A percentile compares a stretch with the other conserved stretches of the same genome.
These are phyloP conservation scores for Melanostoma mellinum DNA, from an alignment of 2,888 invertebrate genomes.

Conservation along the genomic window DNA sequence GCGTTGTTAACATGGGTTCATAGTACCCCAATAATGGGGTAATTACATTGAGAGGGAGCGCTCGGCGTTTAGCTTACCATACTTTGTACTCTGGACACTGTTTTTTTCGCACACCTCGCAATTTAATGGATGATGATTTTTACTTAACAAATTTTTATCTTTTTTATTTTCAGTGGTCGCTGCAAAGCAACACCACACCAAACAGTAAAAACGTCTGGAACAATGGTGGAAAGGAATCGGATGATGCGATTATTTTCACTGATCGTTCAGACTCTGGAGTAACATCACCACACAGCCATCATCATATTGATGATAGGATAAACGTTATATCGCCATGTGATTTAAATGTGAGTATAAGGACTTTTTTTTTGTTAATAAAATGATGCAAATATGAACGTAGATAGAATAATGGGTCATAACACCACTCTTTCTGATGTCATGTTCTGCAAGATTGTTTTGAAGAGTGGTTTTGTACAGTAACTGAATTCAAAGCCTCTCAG, in stretches of 20 bases:
- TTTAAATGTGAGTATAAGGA: slow-evolving; percentile 74
- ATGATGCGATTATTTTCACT: slow-evolving; percentile 74
- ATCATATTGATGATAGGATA: slow-evolving; percentile 75
- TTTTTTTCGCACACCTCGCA: neutral
- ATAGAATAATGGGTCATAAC: too few relatives aligned
- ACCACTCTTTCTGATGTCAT: too few relatives aligned
- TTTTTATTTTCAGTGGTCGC: slow-evolving; percentile 78
- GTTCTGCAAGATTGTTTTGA: too few relatives aligned
- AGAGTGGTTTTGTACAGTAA: too few relatives aligned
- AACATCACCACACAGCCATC: slow-evolving; percentile 77
- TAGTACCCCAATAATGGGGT: slow-evolving; percentile 15
- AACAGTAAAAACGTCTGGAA: slow-evolving; percentile 78
- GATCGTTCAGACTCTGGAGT: slow-evolving; percentile 77
- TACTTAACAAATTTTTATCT: slow-evolving; percentile 13
- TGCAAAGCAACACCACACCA: slow-evolving; percentile 77
- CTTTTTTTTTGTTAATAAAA: neutral
- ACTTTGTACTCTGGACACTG: neutral
- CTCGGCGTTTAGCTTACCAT: too few relatives aligned
- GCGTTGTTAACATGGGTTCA: slow-evolving; percentile 43
- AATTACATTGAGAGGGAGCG: slow-evolving; percentile 18
- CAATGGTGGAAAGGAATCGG: slow-evolving; percentile 73
- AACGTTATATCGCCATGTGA: slow-evolving; percentile 75
- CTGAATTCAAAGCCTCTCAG: too few relatives aligned
- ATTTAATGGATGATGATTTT: neutral
- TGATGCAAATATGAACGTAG: too few relatives aligned